A percentile compares a stretch with the other conserved stretches of the same genome.
Evolutionary conservation across 64 coral and sea anemone genomes (phyloP).

Genomic region (Acropora tenuis): DNA sequence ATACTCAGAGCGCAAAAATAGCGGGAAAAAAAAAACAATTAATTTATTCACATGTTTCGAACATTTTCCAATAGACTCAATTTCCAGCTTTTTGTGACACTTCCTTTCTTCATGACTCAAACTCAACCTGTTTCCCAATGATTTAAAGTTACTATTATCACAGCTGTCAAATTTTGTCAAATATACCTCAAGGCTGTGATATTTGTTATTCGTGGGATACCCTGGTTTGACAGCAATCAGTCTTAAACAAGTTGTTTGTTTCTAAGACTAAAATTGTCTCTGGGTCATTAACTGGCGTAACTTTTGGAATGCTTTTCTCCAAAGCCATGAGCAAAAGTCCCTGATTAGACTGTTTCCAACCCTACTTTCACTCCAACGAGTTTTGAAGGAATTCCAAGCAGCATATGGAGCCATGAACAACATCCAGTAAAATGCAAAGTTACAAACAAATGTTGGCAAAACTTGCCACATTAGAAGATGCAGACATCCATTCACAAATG

Average conservation of each 20-base stretch:
- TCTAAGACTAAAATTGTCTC: background rate
- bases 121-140: too few species aligned
- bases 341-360: slow-evolving; percentile 12
- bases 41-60: too few species aligned
- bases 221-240: too few species aligned
- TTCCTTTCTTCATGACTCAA: too few species aligned
- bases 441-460: slow-evolving; percentile 71
- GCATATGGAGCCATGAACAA: slow-evolving; percentile 69
- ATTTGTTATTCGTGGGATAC: too few species aligned
- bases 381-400: slow-evolving; percentile 78
- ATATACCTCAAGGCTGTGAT: too few species aligned
- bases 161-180: too few species aligned
- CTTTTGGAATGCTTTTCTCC: slow-evolving; percentile 53
- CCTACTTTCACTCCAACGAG: slow-evolving; percentile 7
- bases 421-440: slow-evolving; percentile 94
- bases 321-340: slow-evolving; percentile 68
- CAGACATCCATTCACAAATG: slow-evolving; percentile 70
- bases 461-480: slow-evolving; percentile 73
- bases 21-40: too few species aligned
- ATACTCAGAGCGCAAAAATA: too few species aligned
- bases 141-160: too few species aligned
- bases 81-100: too few species aligned
- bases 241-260: background rate
- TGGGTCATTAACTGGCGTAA: slow-evolving; percentile 8
- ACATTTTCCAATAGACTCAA: too few species aligned